Evolutionary conservation across 2,113 vertebrate species (phyloP), one percentile per base, ranked within the genome.

Genomic region (Thinocorus orbignyianus): DNA sequence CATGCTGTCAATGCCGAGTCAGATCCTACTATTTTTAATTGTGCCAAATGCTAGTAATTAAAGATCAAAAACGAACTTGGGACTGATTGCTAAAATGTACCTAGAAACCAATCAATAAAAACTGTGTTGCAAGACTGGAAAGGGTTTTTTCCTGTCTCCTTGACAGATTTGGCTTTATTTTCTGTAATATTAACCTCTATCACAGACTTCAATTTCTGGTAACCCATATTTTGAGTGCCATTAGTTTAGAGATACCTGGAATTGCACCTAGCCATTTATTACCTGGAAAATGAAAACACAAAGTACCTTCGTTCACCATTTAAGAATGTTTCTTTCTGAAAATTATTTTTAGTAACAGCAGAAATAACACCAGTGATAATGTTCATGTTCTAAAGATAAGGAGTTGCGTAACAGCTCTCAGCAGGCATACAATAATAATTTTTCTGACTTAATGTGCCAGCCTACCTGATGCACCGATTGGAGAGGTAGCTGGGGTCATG

Each of bases 401-500:
- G 44, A 61, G 30, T 8, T 24, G 15, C 12, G 6, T 1, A 44
- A 10, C 3, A 31, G 24, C 25, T 15, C 33, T 2, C 18, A 23
- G 28, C 1, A 77, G 33, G 12, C 48, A 4, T 2, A 6, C 13
- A 61, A 10, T 18, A 10, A 44, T 2, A 1, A 1, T 6, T 30
- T 35, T 46, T 35, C 19, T 28, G 11, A 4, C 8, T 8, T 37
- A 61, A 61, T 12, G 4, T 2, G 9, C 19, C 51, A 12, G 69
- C 98, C 97, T 97, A 99, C 99, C 99, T 98, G 99, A 97, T 22
- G 99, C 99, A 65, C 99, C 99, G 93, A 99, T 99, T 6, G 99
- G 99, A 83, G 99, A 99, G 97, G 99, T 99, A 98, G 99, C 99
- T 90, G 99, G 99, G 90, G 99, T 99, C 97, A 99, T 98, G 97